Evolutionary conservation across 2,797 vertebrate genomes (phyloP).

Genomic region (Onychomys leucogaster): DNA sequence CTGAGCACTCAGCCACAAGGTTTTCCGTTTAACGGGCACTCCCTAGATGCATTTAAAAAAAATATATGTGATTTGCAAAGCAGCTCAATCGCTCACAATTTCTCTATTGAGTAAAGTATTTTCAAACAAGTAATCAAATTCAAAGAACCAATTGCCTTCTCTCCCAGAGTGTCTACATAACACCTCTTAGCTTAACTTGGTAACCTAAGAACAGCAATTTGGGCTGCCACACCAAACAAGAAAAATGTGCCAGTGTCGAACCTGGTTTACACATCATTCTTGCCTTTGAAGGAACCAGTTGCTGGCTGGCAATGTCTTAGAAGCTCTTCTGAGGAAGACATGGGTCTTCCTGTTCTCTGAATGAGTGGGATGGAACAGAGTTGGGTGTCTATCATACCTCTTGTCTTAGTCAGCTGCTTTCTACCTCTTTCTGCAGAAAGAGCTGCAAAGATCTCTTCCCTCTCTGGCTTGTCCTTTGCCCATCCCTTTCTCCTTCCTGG

Average conservation of each 20-base stretch:
- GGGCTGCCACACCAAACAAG: not conserved
- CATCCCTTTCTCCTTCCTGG: not conserved
- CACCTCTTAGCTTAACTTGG: conserved; percentile 26
- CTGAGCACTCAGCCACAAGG: not conserved
- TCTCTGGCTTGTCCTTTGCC: not conserved
- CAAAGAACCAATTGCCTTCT: conserved; percentile 54
- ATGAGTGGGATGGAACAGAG: rapidly evolving
- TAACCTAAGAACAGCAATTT: conserved; percentile 21
- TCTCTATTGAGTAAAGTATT: conserved; percentile 70
- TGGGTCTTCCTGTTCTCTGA: not conserved
- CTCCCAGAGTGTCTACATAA: not conserved
- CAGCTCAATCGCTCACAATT: conserved; percentile 61
- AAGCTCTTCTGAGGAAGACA: conserved; percentile 81
- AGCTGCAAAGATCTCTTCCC: not conserved
- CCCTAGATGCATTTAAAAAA: conserved; percentile 70
- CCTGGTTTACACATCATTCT: conserved; percentile 63
- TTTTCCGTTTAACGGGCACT: conserved; percentile 50
- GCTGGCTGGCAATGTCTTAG: conserved; percentile 87
- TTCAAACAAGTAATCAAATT: conserved; percentile 73
- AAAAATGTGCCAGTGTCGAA: not conserved
- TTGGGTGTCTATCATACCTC: rapidly evolving
- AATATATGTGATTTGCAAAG: conserved; percentile 62
- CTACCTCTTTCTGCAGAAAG: not conserved
- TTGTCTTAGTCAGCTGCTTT: not conserved
- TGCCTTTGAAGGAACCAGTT: conserved; percentile 90